Conservation (phyloP, 2,888 invertebrate genomes). For the Sylvicola cinctus region DNA sequence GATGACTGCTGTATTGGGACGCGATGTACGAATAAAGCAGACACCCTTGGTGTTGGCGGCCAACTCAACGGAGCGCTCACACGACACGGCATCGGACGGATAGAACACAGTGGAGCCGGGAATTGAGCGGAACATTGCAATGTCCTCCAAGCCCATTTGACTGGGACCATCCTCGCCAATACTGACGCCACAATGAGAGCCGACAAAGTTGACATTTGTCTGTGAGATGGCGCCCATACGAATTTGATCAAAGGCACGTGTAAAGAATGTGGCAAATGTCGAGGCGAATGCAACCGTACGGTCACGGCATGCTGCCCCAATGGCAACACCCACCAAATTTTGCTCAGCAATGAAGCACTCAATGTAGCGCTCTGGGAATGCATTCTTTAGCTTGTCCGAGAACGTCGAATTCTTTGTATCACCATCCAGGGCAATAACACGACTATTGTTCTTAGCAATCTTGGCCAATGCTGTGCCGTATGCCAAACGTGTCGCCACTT, state of each 20-base stretch:
- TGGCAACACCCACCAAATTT: conserved; percentile 88
- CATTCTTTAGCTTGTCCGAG: conserved; percentile 74
- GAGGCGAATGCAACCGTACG: conserved; percentile 87
- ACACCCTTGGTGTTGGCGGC: conserved; percentile 89
- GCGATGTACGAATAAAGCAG: conserved; percentile 88
- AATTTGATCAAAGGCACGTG: conserved; percentile 93
- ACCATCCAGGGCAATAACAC: conserved; percentile 88
- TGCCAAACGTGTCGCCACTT: conserved; percentile 75
- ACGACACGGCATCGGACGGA: conserved; percentile 80
- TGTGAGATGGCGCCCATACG: conserved; percentile 99
- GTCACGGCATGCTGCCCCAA: conserved; percentile 83
- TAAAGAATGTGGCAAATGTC: conserved; percentile 96
- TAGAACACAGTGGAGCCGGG: conserved; percentile 66
- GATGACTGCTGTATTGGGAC: conserved; percentile 72
- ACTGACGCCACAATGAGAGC: conserved; percentile 94
- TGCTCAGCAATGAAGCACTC: conserved; percentile 99
- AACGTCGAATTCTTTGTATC: conserved; percentile 99
- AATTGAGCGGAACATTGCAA: conserved; percentile 84
- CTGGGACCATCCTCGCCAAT: conserved; percentile 98
- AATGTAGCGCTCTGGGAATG: conserved; percentile 50
- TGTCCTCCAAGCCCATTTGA: conserved; percentile 98
- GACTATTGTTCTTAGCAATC: conserved; percentile 46
- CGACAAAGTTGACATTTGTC: conserved; percentile 88
- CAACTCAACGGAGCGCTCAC: conserved; percentile 86
- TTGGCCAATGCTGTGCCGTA: conserved; percentile 91